Base-by-base conservation (phyloP, 2,797 vertebrate genomes). In the Enteromius mattozi region DNA sequence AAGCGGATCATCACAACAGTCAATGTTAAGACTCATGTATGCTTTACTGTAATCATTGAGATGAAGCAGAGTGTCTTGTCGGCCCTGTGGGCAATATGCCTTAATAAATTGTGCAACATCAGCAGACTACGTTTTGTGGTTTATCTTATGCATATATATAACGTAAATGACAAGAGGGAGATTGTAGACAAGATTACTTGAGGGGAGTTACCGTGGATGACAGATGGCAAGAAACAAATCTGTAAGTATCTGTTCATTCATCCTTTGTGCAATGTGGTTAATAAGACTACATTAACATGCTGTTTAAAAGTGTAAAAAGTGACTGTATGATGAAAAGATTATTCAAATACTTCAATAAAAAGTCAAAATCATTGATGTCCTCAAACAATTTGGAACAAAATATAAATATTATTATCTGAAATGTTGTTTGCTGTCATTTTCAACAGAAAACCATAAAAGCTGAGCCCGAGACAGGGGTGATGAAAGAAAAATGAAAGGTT, bases 381-480 rank as follows among this genome's bases (percentile, higher is more conserved):
- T 45, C 24, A 47, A 65, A 6, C 7, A 30, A 63, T 12, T 47
- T 45, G 6, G 2, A 78, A 45, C 19, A 21, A 30, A 78, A 78
- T 65, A 63, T 63, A 63, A 19, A 19, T 40, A 78, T 63, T 63
- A 63, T 63, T 7, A 63, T 19, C 16, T 45, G 35, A 45, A 78
- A 63, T 45, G 4, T 40, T 30, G 7, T 78, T 78, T 30, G 56
- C 59, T 47, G 24, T 45, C 24, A 65, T 21, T 65, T 16, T 78
- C 16, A 78, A 45, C 24, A 21, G 76, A 65, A 45, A 16, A 21
- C 59, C 59, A 65, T 78, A 21, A 78, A 47, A 37, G 19, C 80
- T 89, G 74, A 78, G 69, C 81, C 78, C 85, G 66, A 82, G 89
- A 88, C 83, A 27, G 71, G 82, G 78, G 40, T 42, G 63, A 83